Conservation (phyloP, 2,888 invertebrate genomes). For the Archaeoteleia sp. region DNA sequence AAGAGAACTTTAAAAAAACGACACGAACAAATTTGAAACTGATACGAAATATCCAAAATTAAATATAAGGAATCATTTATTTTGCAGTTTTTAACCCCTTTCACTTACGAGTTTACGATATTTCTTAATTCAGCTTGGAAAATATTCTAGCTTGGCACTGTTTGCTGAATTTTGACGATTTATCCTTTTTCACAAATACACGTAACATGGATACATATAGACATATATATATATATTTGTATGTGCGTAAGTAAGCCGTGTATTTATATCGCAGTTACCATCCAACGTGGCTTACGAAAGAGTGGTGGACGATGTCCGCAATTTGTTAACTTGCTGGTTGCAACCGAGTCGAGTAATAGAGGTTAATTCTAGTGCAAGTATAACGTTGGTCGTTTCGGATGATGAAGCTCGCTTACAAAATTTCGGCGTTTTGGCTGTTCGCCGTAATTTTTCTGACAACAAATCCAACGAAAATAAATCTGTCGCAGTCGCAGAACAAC, state of each 20-base stretch:
- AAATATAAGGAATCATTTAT: too few relatives aligned
- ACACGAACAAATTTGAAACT: too few relatives aligned
- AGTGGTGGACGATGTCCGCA: slow-evolving; percentile 27
- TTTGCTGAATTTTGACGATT: background rate
- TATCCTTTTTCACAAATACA: too few relatives aligned
- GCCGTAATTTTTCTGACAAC: slow-evolving; percentile 30
- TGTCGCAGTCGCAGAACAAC: slow-evolving; percentile 26
- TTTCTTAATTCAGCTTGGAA: too few relatives aligned
- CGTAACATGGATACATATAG: background rate
- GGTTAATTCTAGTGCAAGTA: slow-evolving; percentile 25
- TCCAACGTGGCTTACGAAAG: slow-evolving; percentile 8
- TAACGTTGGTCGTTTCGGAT: slow-evolving; percentile 17
- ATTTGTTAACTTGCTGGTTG: slow-evolving; percentile 34
- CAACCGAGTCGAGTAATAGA: slow-evolving; percentile 24
- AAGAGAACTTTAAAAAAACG: too few relatives aligned
- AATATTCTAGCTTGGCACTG: too few relatives aligned
- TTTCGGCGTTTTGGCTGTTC: slow-evolving; percentile 16
- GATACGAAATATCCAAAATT: too few relatives aligned
- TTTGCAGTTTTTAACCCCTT: too few relatives aligned
- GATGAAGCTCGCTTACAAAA: slow-evolving; percentile 16
- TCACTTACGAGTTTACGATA: too few relatives aligned
- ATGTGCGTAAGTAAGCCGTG: slow-evolving; percentile 1
- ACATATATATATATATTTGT: too few relatives aligned
- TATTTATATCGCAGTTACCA: background rate
- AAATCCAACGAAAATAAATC: slow-evolving; percentile 29